Percentiles rank a stretch among this genome's conserved stretches.
Conservation (phyloP, 2,797 vertebrate species). For the Scleropages formosus region DNA sequence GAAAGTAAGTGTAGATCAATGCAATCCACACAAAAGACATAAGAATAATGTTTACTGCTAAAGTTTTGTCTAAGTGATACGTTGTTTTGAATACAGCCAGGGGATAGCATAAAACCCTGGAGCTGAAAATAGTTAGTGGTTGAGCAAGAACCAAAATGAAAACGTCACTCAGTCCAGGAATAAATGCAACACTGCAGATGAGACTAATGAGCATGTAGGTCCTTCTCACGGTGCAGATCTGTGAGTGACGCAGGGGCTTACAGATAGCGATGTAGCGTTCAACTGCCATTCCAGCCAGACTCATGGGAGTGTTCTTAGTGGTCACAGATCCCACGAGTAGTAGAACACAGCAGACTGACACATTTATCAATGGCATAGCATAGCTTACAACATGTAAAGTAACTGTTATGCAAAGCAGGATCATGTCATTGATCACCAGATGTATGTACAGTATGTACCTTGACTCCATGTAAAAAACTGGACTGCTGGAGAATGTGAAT, state of each 20-base stretch:
- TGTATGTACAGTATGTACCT: slow-evolving; percentile 61
- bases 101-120: slow-evolving; percentile 12
- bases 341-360: slow-evolving; percentile 43
- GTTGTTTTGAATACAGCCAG: slow-evolving; percentile 24
- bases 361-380: background rate
- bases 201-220: slow-evolving; percentile 35
- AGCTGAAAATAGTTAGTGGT: slow-evolving; percentile 36
- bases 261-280: slow-evolving; percentile 54
- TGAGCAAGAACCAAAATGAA: slow-evolving; percentile 34
- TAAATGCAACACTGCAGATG: slow-evolving; percentile 41
- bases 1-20: slow-evolving; percentile 53
- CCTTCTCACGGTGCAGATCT: slow-evolving; percentile 51
- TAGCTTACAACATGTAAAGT: slow-evolving; percentile 45
- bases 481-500: slow-evolving; percentile 47
- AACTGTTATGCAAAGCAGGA: slow-evolving; percentile 45
- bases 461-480: slow-evolving; percentile 46
- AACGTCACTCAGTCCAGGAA: slow-evolving; percentile 39
- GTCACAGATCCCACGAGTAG: slow-evolving; percentile 27
- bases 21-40: slow-evolving; percentile 51
- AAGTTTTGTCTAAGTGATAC: slow-evolving; percentile 28
- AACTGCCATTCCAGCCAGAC: slow-evolving; percentile 55
- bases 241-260: slow-evolving; percentile 4
- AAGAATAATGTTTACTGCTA: slow-evolving; percentile 36
- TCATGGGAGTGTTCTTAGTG: slow-evolving; percentile 49
- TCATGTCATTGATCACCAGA: slow-evolving; percentile 60